Base-by-base conservation (phyloP, 2,113 vertebrate species). In the Pelmatolapia mariae region DNA sequence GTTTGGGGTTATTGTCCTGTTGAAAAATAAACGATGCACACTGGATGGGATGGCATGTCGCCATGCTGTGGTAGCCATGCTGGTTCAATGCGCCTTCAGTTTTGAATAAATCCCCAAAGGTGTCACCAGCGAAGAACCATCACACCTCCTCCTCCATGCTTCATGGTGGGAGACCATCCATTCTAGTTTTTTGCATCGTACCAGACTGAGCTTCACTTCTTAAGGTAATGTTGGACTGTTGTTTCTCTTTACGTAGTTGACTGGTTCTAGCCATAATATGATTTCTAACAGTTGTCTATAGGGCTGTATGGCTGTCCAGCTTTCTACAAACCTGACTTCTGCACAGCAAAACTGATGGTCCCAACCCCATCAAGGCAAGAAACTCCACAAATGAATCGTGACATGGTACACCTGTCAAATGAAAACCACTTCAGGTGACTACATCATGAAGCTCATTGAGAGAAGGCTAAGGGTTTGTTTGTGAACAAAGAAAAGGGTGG, bases 1-100 rank as follows among this genome's bases (percentile, higher is more conserved):
- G 36, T 10, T 38, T 38, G 36, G 4, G 9, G 36, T 38, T 9
- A 38, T 10, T 38, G 9, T 38, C 36, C 10, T 38, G 9, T 38
- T 10, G 36, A 38, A 38, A 38, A 24, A 24, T 24, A 24, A 24
- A 24, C 24, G 24, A 24, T 24, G 24, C 24, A 24, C 24, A 24
- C 3, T 24, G 24, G 24, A 38, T 38, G 36, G 36, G 36, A 10
- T 38, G 36, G 9, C 8, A 38, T 10, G 9, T 10, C 9, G 10
- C 10, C 11, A 66, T 66, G 19, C 61, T 38, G 33, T 66, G 61
- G 61, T 13, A 38, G 61, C 61, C 61, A 38, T 13, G 33, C 33
- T 68, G 33, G 19, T 68, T 38, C 19, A 66, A 0, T 38, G 11
- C 0, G 0, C 33, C 11, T 66, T 38, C 33, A 66, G 4, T 66